These are phyloP conservation scores for Pharmacophagus antenor DNA, from an alignment of 2,888 invertebrate genomes.

Conservation along the genomic window DNA sequence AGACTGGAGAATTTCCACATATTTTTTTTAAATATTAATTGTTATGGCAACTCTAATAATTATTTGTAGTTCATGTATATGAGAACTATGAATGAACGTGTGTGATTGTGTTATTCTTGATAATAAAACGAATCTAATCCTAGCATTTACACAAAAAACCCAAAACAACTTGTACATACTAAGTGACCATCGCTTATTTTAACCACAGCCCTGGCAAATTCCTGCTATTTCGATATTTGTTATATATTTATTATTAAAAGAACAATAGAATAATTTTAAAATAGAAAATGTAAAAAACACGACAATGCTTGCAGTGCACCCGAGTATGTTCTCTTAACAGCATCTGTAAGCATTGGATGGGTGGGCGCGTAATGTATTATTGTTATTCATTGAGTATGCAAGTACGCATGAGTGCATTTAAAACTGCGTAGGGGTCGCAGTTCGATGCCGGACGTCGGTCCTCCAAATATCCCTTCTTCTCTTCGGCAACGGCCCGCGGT, in stretches of 20 bases:
- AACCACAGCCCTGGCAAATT: slow-evolving; percentile 5
- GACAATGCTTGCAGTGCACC: slow-evolving; percentile 40
- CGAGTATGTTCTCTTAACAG: background rate
- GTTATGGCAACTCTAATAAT: no score
- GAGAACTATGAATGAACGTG: no score
- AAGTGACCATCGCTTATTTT: background rate
- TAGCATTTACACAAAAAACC: background rate
- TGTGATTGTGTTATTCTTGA: no score
- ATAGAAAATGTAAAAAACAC: slow-evolving; percentile 31
- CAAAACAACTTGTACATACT: no score
- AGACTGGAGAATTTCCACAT: background rate
- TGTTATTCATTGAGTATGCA: slow-evolving; percentile 87
- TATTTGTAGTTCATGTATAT: no score
- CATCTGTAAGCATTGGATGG: no score
- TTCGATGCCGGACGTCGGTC: slow-evolving; percentile 96
- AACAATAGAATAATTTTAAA: background rate
- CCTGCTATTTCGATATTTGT: background rate
- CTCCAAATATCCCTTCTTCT: slow-evolving; percentile 96
- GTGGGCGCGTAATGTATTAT: slow-evolving; percentile 46
- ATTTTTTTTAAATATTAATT: background rate
- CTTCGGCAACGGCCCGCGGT: slow-evolving; percentile 93
- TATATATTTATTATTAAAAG: background rate
- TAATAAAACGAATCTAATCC: background rate
- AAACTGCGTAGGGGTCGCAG: slow-evolving; percentile 94
- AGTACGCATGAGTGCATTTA: slow-evolving; percentile 92